Evolutionary conservation across 2,888 invertebrate genomes (phyloP), one percentile per base, ranked within the genome.

Genomic region (Mamestra brassicae): DNA sequence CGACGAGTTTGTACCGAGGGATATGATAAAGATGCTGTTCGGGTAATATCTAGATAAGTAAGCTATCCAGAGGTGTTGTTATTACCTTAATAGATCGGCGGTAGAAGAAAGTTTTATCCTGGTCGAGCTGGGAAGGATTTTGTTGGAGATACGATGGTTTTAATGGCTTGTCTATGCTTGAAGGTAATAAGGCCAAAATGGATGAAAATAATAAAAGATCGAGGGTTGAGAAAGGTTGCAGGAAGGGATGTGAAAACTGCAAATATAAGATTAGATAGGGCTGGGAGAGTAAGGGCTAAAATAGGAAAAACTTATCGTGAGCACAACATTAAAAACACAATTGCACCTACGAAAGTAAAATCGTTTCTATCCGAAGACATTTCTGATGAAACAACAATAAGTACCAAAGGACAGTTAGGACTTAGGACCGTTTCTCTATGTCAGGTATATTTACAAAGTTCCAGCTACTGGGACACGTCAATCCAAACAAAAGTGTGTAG

Each of bases 1-100:
- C 76, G 66, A 78, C 83, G 63, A 76, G 87, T 84, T 85, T 81
- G 34, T 71, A 68, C 50, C 64, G 55, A 34, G 62, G 77, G 15
- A 70, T 74, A 73, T 78, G 83, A 85, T 85, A 83, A 87, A 87
- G 87, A 79, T 87, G 76, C 76, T 81, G 63, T 57, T 34, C 61
- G 11, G 8, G 81, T 76, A 84, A 71, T 81, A 76, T 61, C 81
- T 60, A 63, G 81, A 81, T 84, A 80, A 84, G 61, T 73, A 45
- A 75, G 69, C 60, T 81, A 81, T 85, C 42, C 69, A 84, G 69
- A 72, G 72, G 66, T 81, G 80, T 80, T 82, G 81, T 70, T 84
- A 80, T 84, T 80, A 72, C 62, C 26, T 67, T 69, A 38, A 69
- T 70, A 61, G 57, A 79, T 65, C 13, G 34, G 2, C 45, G 26